Conservation (phyloP, 1,140 invertebrate genomes). For the Cherax destructor region DNA sequence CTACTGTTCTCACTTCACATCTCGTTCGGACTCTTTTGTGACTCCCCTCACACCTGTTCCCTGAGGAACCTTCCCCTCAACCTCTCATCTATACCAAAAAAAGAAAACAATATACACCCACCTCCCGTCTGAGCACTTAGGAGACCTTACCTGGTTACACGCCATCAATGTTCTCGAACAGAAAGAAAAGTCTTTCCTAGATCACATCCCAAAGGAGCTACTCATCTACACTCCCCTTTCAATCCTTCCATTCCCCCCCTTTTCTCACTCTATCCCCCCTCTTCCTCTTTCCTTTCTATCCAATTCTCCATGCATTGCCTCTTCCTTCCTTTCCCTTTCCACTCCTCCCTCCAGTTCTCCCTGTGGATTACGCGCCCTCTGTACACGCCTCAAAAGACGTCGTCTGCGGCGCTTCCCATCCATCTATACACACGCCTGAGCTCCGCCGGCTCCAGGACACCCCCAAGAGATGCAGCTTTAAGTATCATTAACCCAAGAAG, state of each 20-base stretch:
- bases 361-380: background rate
- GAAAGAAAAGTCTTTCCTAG: too few species aligned
- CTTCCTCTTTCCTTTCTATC: background rate
- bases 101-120: too few species aligned
- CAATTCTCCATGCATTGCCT: background rate
- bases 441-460: slow-evolving; percentile 11
- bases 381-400: background rate
- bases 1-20: too few species aligned
- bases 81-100: too few species aligned
- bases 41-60: too few species aligned
- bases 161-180: too few species aligned
- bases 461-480: slow-evolving; percentile 39
- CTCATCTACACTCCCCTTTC: background rate
- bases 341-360: background rate
- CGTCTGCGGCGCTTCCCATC: background rate
- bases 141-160: too few species aligned
- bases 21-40: too few species aligned
- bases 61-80: too few species aligned
- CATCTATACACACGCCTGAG: slow-evolving; percentile 1
- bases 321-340: background rate
- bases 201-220: too few species aligned
- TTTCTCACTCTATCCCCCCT: background rate
- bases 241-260: background rate
- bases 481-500: slow-evolving; percentile 48
- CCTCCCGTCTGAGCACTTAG: too few species aligned